Evolutionary conservation across 2,888 invertebrate genomes (phyloP).

Genomic region (Eudasyphora cyanicolor): DNA sequence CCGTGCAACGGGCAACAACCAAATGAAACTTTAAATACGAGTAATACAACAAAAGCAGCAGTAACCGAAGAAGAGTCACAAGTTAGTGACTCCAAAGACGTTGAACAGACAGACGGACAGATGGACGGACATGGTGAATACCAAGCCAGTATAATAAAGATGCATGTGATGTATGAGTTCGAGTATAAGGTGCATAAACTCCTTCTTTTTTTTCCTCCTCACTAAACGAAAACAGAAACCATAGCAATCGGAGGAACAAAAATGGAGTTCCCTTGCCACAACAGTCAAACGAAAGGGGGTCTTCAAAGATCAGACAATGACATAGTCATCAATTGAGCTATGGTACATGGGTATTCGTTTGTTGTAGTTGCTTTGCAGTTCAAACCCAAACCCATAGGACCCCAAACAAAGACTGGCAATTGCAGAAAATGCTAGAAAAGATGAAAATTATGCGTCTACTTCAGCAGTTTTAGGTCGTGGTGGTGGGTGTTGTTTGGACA

Average conservation of each 20-base stretch:
- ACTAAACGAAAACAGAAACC: not conserved
- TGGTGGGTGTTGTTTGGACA: constrained; percentile 25
- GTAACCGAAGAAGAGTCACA: constrained; percentile 23
- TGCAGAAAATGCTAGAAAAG: not conserved
- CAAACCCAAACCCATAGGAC: not conserved
- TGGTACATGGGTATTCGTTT: not conserved
- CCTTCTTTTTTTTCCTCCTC: not conserved
- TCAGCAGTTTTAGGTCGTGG: not conserved
- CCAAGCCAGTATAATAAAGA: constrained; percentile 35
- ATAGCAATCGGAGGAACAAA: not conserved
- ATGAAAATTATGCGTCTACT: constrained; percentile 38
- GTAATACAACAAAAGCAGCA: not conserved
- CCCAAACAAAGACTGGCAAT: not conserved
- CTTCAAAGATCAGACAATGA: constrained; percentile 39
- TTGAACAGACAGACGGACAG: too few relatives aligned
- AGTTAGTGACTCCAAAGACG: constrained; percentile 25
- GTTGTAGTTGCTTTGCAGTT: not conserved
- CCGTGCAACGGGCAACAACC: not conserved
- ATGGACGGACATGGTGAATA: constrained; percentile 20
- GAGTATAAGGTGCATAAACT: constrained; percentile 45
- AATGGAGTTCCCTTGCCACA: not conserved
- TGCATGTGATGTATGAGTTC: constrained; percentile 30
- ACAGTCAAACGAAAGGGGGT: not conserved
- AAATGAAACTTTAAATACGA: constrained; percentile 27
- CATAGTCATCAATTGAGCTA: not conserved